Evolutionary conservation across 2,113 vertebrate genomes (phyloP), one percentile per base, ranked within the genome.

Genomic region (Cromileptes altivelis): DNA sequence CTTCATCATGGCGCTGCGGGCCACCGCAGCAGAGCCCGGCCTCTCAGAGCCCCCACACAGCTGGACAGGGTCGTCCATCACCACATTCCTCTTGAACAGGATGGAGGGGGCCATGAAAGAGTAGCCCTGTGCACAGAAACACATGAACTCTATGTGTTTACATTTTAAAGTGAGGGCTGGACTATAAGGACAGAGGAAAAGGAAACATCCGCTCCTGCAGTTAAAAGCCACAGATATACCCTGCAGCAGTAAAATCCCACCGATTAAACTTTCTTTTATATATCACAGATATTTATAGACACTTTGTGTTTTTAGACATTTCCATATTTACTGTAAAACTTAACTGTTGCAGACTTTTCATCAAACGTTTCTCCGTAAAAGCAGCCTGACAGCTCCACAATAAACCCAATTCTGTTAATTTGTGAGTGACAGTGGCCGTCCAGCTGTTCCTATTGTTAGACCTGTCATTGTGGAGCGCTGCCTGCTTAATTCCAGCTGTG

Each of bases 1-100:
- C 98, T 99, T 99, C 97, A 98, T 97, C 98, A 99, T 99, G 77
- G 96, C 97, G 81, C 98, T 98, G 89, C 97, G 97, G 75, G 98
- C 98, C 65, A 99, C 97, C 50, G 94, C 96, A 21, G 96, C 96
- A 45, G 94, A 92, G 75, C 97, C 97, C 5, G 98, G 98, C 50
- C 97, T 96, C 40, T 99, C 97, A 2, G 94, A 94, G 56, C 91
- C 97, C 50, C 96, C 83, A 50, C 96, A 97, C 91, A 98, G 95
- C 93, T 98, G 97, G 78, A 97, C 90, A 5, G 96, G 96, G 80
- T 98, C 97, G 62, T 97, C 95, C 90, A 97, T 97, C 84, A 98
- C 97, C 65, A 96, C 97, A 52, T 99, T 99, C 82, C 96, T 97
- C 94, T 98, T 99, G 90, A 99, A 99, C 63, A 99, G 96, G 84